Evolutionary conservation across 2,113 vertebrate species (phyloP), one percentile per base, ranked within the genome.

Genomic region (Toxotes jaculatrix): DNA sequence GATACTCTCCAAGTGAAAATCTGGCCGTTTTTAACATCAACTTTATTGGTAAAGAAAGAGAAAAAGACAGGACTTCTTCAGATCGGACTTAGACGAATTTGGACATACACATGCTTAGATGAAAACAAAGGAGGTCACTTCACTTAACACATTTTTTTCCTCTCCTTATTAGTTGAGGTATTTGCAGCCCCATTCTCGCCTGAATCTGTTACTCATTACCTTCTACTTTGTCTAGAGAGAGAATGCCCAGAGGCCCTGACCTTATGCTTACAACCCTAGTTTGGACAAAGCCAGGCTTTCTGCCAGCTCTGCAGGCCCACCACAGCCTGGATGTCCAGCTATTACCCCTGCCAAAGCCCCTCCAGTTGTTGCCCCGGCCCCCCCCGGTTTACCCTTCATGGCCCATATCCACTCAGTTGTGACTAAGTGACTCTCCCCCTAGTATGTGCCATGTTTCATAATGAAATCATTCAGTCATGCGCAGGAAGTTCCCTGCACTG

Each of bases 381-480:
- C 79, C 84, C 87, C 82, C 31, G 77, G 84, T 90, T 91, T 80
- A 86, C 79, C 83, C 87, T 87, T 79, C 78, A 66, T 85, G 87
- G 85, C 77, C 80, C 7, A 27, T 79, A 62, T 80, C 80, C 92
- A 91, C 87, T 92, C 85, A 88, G 80, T 91, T 93, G 93, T 88
- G 89, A 89, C 93, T 90, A 93, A 95, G 89, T 88, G 88, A 92
- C 91, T 93, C 90, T 84, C 79, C 84, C 83, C 74, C 76, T 73
- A 82, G 88, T 84, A 85, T 93, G 90, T 88, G 80, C 88, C 8
- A 66, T 71, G 86, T 92, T 91, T 93, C 84, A 91, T 93, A 94
- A 95, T 93, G 91, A 93, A 93, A 91, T 93, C 90, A 88, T 86
- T 95, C 88, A 93, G 79, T 88, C 91, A 92, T 85, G 87, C 49